Evolutionary conservation across 1,140 invertebrate genomes (phyloP), one percentile per base, ranked within the genome.

Genomic region (Aculops lycopersici): DNA sequence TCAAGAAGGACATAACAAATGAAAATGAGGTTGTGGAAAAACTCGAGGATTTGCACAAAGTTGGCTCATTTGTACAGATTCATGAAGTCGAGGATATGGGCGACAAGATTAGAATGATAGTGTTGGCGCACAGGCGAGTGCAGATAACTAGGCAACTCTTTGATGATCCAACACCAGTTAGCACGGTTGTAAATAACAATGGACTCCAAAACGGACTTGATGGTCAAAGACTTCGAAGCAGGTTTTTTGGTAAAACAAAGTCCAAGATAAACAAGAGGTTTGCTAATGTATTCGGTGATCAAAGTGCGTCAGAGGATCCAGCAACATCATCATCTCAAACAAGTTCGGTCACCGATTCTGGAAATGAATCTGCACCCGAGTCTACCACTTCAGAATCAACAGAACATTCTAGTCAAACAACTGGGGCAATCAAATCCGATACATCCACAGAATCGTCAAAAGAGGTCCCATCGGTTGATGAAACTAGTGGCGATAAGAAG

Each of bases 21-120:
- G 74, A 81, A 48, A 62, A 67, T n/a, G 83, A 94, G 55, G 63
- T 88, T 31, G 73, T 94, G 5, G 64, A 71, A 36, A 73, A 64
- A 48, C 50, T 95, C 20, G 65, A 74, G 53, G 84, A 98, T 42
- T 62, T 98, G 18, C 79, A 95, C 56, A 56, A 67, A 35, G 64
- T 95, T 17, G 92, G 92, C 20, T 80, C 86, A 8, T 98, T 98
- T 64, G 88, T 80, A 20, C 81, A 95, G 58, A 95, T 98, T 50
- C 75, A 84, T 51, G 88, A 95, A 60, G 68, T 97, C 54, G 81
- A 92, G 55, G 86, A 97, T 56, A 62, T 90, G 49, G 84, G 83
- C 15, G 75, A 84, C 54, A 74, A 74, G 54, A 53, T 95, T 38
- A 63, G 80, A 41, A 66, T 97, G 49, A 78, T 94, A 41, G 74